Base-by-base conservation (phyloP, 2,888 invertebrate species). In the Hyposoter dolosus region DNA sequence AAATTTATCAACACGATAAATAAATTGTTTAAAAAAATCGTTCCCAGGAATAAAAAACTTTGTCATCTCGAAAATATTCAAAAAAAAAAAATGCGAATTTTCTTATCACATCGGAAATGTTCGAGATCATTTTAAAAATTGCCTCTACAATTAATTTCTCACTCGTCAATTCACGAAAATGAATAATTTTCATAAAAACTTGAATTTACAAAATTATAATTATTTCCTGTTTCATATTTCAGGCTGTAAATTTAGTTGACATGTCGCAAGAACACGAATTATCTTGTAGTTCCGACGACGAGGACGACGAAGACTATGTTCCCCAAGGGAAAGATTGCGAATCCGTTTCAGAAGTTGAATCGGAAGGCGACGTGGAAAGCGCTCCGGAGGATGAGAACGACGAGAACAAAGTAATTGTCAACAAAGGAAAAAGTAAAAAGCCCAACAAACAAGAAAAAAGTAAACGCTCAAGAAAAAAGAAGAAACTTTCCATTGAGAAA, bases 251-350 rank as follows among this genome's bases (percentile, higher is more conserved):
- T 77, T 47, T 68, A 63, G 28, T 50, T 45, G 40, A 50, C 77
- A 93, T 93, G 93, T 94, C 94, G 66, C 93, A 94, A 87, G 93
- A 94, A 84, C 94, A 95, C 87, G 94, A 95, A 63, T 94, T 95
- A 87, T 94, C 94, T 0, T 96, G 96, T 17, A 97, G 96, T 80
- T 96, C 97, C 88, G 97, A 97, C 90, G 95, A 95, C 88, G 97
- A 95, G 88, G 97, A 97, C 92, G 98, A 98, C 93, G 97, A 97
- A 88, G 97, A 98, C 92, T 98, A 97, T 92, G 95, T 96, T 85
- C 97, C 97, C 43, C 96, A 96, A 88, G 95, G 95, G 87, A 95
- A 95, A 75, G 93, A 94, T 19, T 94, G 94, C 72, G 96, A 96
- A 91, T 94, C 95, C 86, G 94, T 96, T 9, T 97, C 97, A 0